A percentile compares a stretch with the other conserved stretches of the same genome.
Conservation (phyloP, 2,888 invertebrate genomes). For the Lydus trimaculatus region DNA sequence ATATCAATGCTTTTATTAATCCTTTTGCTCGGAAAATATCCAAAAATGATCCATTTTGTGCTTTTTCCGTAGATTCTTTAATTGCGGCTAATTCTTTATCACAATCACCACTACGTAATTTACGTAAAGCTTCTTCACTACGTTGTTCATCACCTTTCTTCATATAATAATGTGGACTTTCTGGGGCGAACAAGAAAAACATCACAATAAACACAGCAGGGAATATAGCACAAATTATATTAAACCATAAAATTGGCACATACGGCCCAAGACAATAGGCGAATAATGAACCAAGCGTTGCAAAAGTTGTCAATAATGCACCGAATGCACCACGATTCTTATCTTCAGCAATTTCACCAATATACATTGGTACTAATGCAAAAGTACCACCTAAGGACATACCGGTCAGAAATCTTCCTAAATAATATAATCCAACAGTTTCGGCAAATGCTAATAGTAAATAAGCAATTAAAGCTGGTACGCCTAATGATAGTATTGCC, state of each 20-base stretch:
- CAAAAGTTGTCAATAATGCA: constrained; percentile 76
- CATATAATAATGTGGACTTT: constrained; percentile 39
- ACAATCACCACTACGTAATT: constrained; percentile 38
- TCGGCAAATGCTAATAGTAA: constrained; percentile 37
- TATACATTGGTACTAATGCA: constrained; percentile 81
- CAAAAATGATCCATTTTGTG: constrained; percentile 13
- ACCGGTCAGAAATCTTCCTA: constrained; percentile 68
- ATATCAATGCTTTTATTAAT: constrained; percentile 29
- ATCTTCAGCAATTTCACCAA: constrained; percentile 83
- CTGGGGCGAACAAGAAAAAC: constrained; percentile 36
- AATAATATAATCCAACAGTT: constrained; percentile 55
- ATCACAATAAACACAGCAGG: constrained; percentile 33
- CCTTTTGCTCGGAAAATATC: constrained; percentile 19
- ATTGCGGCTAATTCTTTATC: constrained; percentile 34
- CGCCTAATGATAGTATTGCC: constrained; percentile 67
- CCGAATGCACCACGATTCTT: constrained; percentile 76
- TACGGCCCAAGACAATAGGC: constrained; percentile 41
- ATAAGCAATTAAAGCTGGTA: constrained; percentile 68
- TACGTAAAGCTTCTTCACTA: constrained; percentile 70
- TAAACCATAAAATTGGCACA: constrained; percentile 41
- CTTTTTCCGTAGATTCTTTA: constrained; percentile 25
- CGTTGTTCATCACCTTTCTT: constrained; percentile 64
- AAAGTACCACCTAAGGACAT: constrained; percentile 72
- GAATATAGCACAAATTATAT: constrained; percentile 34
- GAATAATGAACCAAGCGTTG: constrained; percentile 71